Evolutionary conservation across 2,888 invertebrate species (phyloP).

Genomic region (Stenurella melanura): DNA sequence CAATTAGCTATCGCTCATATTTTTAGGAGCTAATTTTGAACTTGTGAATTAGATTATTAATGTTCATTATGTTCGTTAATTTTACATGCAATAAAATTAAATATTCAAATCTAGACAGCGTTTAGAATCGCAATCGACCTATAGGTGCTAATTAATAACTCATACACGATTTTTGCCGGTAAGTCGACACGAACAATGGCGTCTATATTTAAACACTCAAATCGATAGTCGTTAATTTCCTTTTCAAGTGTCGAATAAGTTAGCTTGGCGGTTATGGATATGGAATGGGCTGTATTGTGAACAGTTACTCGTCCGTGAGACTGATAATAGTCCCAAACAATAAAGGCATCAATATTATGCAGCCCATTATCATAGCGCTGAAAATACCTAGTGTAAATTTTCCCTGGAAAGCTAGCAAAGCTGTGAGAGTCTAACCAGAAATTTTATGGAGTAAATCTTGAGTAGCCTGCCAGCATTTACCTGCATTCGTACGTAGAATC

Average conservation of each 20-base stretch:
- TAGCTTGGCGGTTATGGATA: slow-evolving; percentile 55
- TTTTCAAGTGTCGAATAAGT: slow-evolving; percentile 59
- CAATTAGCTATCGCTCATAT: too few species aligned
- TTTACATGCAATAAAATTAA: too few species aligned
- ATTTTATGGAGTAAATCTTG: slow-evolving; percentile 4
- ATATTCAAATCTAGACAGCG: too few species aligned
- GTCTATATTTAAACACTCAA: slow-evolving; percentile 45
- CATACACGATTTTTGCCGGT: background rate
- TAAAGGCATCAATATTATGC: slow-evolving; percentile 39
- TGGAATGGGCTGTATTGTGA: slow-evolving; percentile 61
- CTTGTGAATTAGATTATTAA: too few species aligned
- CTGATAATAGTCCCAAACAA: slow-evolving; percentile 61
- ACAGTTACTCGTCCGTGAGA: slow-evolving; percentile 65
- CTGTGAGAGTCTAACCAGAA: slow-evolving; percentile 13
- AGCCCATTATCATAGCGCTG: slow-evolving; percentile 30
- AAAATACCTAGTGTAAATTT: slow-evolving; percentile 26
- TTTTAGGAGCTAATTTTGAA: too few species aligned
- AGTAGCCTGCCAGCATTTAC: background rate
- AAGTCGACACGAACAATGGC: slow-evolving; percentile 5
- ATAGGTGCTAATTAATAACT: background rate
- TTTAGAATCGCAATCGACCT: background rate
- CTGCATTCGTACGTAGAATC: background rate
- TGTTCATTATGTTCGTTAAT: too few species aligned
- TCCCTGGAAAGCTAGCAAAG: slow-evolving; percentile 13
- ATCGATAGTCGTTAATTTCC: slow-evolving; percentile 62